Conservation (phyloP, 2,113 vertebrate genomes). For the Gasterosteus nipponicus region DNA sequence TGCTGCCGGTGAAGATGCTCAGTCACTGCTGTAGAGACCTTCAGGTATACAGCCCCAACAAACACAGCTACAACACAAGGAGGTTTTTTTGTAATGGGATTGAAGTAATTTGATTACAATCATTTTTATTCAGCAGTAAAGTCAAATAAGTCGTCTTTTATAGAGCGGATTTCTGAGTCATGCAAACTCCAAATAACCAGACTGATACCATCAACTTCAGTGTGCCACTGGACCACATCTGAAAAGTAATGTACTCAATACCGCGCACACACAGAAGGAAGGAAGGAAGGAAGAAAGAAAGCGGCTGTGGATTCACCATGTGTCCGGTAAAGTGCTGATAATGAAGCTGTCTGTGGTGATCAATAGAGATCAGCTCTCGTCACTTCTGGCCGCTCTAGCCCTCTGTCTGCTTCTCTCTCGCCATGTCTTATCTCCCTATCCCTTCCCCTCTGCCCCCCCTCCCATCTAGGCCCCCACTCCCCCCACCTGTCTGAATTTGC, state of each 20-base stretch:
- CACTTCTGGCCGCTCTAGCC: constrained; percentile 53
- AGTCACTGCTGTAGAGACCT: constrained; percentile 5
- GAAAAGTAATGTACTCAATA: constrained; percentile 20
- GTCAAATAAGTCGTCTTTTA: background rate
- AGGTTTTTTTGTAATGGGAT: background rate
- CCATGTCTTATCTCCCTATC: constrained; percentile 51
- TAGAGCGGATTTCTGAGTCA: constrained; percentile 8
- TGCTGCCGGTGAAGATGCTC: constrained; percentile 9
- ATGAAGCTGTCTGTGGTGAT: constrained; percentile 77
- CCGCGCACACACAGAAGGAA: constrained; percentile 19
- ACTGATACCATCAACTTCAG: background rate
- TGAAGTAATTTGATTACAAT: constrained; percentile 10
- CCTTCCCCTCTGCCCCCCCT: constrained; percentile 34
- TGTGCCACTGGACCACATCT: background rate
- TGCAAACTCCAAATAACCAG: background rate
- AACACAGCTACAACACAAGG: background rate
- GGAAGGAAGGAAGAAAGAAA: too few relatives aligned
- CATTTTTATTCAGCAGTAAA: background rate
- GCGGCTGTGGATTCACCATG: constrained; percentile 62
- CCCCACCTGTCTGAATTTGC: background rate
- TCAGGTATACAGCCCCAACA: background rate
- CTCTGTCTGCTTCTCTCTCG: constrained; percentile 42
- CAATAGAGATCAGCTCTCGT: constrained; percentile 73
- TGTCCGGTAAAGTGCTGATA: constrained; percentile 73
- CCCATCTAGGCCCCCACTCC: too few relatives aligned